Conservation (phyloP, 2,113 vertebrate genomes). For the Solea senegalensis region DNA sequence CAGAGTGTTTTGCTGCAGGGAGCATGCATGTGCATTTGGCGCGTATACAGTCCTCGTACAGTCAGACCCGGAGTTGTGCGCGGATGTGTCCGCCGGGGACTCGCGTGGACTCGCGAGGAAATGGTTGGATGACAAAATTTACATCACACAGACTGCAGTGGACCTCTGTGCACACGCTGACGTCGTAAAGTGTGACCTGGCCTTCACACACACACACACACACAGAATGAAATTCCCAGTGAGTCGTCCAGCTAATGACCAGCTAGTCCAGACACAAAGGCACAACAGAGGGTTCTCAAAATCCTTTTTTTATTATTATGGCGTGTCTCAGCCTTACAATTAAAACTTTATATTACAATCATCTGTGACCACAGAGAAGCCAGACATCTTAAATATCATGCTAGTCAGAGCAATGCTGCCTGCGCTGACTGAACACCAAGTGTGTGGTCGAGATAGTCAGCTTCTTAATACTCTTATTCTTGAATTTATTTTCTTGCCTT, state of each 20-base stretch:
- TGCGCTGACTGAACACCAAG: background rate
- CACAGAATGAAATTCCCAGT: constrained; percentile 49
- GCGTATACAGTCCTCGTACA: no score
- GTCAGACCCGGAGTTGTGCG: no score
- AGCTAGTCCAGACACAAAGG: constrained; percentile 59
- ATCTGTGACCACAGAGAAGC: constrained; percentile 13
- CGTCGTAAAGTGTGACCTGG: no score
- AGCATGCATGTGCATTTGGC: no score
- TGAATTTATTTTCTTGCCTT: constrained; percentile 10
- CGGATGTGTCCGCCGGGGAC: no score
- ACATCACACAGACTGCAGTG: no score
- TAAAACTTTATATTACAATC: constrained; percentile 51
- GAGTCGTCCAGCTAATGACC: constrained; percentile 53
- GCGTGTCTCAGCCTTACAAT: constrained; percentile 32
- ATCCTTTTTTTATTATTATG: constrained; percentile 42
- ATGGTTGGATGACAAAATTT: no score
- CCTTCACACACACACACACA: background rate
- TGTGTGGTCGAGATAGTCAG: constrained; percentile 14
- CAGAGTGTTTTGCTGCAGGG: background rate
- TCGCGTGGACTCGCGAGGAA: no score
- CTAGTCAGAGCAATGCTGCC: constrained; percentile 19
- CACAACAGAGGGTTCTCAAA: constrained; percentile 25
- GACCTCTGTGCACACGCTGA: no score
- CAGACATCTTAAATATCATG: constrained; percentile 26
- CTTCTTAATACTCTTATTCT: background rate